These are phyloP conservation scores for Microdon myrmicae DNA, from an alignment of 2,888 invertebrate genomes.

Conservation along the genomic window DNA sequence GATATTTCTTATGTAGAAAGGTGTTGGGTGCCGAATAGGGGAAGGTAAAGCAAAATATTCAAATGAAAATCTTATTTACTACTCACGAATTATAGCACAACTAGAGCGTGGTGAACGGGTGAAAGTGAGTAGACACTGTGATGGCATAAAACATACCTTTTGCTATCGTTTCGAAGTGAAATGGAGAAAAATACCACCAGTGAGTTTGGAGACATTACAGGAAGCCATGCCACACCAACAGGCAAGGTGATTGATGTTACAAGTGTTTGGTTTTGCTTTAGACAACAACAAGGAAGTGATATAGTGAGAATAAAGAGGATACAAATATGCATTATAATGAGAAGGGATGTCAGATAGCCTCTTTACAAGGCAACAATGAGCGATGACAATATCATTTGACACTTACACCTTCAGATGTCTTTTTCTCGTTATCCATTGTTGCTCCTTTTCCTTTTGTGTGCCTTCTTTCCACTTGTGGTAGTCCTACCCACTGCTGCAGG, in stretches of 20 bases:
- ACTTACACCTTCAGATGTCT: slow-evolving; percentile 58
- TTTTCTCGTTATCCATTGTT: slow-evolving; percentile 59
- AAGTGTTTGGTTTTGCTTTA: slow-evolving; percentile 31
- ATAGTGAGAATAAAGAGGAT: slow-evolving; percentile 4
- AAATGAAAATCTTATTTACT: slow-evolving; percentile 33
- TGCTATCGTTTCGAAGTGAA: too few species aligned
- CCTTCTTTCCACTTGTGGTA: slow-evolving; percentile 3
- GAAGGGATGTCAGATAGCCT: slow-evolving; percentile 25
- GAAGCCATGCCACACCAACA: slow-evolving; percentile 19
- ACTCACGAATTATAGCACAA: slow-evolving; percentile 1
- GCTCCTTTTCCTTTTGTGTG: slow-evolving; percentile 34
- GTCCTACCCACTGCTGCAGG: neutral
- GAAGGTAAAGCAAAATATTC: neutral
- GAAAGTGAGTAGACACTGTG: too few species aligned
- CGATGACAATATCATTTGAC: slow-evolving; percentile 31
- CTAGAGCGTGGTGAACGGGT: neutral
- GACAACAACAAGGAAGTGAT: slow-evolving; percentile 8
- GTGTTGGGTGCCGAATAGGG: too few species aligned
- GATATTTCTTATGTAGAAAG: too few species aligned
- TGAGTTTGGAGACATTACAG: slow-evolving; percentile 34
- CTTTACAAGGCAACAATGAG: neutral
- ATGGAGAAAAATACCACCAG: slow-evolving; percentile 7
- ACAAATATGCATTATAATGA: slow-evolving; percentile 39
- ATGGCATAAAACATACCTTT: too few species aligned
- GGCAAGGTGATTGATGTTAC: slow-evolving; percentile 1